Base-by-base conservation (phyloP, 2,888 invertebrate species). In the Drosophila gaucha region DNA sequence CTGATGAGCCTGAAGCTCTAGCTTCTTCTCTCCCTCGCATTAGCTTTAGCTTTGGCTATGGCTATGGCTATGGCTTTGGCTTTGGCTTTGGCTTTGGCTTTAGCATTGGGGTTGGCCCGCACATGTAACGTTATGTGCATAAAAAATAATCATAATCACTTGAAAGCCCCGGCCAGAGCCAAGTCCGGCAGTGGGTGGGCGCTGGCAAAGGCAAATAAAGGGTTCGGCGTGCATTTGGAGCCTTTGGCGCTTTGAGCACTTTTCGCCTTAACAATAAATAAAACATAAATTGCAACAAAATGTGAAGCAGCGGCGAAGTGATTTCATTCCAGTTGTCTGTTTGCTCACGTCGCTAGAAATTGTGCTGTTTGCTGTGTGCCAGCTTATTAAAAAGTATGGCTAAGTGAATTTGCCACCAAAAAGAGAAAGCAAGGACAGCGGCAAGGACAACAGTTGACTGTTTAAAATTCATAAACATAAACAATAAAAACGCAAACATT, bases 131-230 rank as follows among this genome's bases (percentile, higher is more conserved):
- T 68, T 86, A 80, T 82, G 84, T 83, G 84, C 77, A 85, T 87
- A 83, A 83, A 85, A 86, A 75, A 84, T 78, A 86, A 83, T 88
- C 83, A 88, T 88, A 86, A 86, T 80, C 88, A 86, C 88, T 86
- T 86, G 80, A 80, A 84, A 88, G 80, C 80, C 78, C 70, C 80
- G 64, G 64, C 41, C 62, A 70, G 69, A 71, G 56, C 67, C 52
- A 67, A 60, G 54, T 38, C 55, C 47, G 24, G 31, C n/a, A 18
- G 20, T 16, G 24, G 26, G 36, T 12, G 22, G 36, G 16, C 22
- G 28, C 2, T 10, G 41, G 14, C 14, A 64, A n/a, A 44, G 28
- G 65, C 66, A 75, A 70, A 70, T 70, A 76, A 77, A 67, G 74
- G 74, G 73, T 68, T 68, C 74, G 57, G 35, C 30, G 43, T 8